Percentiles rank a stretch among this genome's conserved stretches.
These are phyloP conservation scores for Thunnus maccoyii DNA, from an alignment of 2,113 vertebrate species.

Conservation along the genomic window DNA sequence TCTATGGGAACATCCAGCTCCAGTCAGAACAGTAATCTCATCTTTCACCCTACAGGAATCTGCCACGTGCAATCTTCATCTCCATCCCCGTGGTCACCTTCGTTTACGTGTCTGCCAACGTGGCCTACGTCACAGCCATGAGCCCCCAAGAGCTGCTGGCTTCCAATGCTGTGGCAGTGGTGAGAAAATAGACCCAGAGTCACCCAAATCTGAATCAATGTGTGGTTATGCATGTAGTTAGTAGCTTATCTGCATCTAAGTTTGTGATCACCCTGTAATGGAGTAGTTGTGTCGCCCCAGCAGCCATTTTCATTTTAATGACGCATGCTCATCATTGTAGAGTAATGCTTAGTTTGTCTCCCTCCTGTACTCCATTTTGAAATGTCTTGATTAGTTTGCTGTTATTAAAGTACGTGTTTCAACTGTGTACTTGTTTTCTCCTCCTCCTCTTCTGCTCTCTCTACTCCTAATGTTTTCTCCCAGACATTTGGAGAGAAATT, in stretches of 20 bases:
- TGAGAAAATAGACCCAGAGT: conserved; percentile 68
- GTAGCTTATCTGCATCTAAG: not conserved
- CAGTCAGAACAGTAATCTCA: not conserved
- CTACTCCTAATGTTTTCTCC: conserved; percentile 41
- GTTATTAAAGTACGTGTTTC: not conserved
- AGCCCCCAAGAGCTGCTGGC: conserved; percentile 89
- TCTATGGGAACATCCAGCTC: no score
- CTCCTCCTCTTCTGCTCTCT: conserved; percentile 21
- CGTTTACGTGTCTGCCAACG: conserved; percentile 89
- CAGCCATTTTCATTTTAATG: not conserved
- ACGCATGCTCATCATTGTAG: not conserved
- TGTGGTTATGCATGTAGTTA: not conserved
- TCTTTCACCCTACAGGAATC: conserved; percentile 80
- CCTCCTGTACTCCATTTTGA: not conserved
- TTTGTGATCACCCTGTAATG: not conserved
- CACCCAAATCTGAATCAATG: not conserved
- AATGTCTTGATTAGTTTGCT: not conserved
- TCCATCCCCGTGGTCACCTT: conserved; percentile 91
- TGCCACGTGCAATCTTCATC: conserved; percentile 90
- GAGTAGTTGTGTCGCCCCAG: not conserved
- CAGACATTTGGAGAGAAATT: conserved; percentile 90
- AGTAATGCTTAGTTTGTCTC: not conserved
- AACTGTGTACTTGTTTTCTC: conserved; percentile 14
- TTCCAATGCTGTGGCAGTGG: conserved; percentile 89
- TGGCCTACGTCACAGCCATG: conserved; percentile 90